Base-by-base conservation (phyloP, 2,888 invertebrate genomes). In the Leptinotarsa rubiginosa region DNA sequence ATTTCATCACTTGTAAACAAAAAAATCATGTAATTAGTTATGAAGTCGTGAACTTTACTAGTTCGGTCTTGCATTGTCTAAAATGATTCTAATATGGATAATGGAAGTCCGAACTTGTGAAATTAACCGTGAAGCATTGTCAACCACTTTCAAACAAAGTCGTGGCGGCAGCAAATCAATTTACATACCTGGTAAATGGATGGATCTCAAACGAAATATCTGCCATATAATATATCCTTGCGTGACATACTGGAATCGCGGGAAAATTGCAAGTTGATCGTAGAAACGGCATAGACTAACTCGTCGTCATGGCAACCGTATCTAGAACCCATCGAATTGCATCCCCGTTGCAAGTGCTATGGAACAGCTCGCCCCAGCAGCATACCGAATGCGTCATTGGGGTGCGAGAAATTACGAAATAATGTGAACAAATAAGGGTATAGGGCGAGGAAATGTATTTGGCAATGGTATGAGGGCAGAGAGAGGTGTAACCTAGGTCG, bases 291-390 rank as follows among this genome's bases (percentile, higher is more conserved):
- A n/a, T 31, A 52, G 31, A n/a, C 41, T n/a, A 54, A 56, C 68
- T 49, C 65, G 69, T 75, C 41, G 54, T 59, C 71, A 75, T 75
- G 75, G 47, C 69, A 47, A 75, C 74, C 52, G 69, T 72, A 75
- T 72, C 72, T 75, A 65, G 65, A 65, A 72, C 74, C 68, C 67
- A 69, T 70, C 66, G 66, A 70, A 74, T 70, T 70, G 66, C 56
- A 67, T 62, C 70, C 69, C 49, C 47, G 56, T 25, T 64, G 52
- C 41, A 73, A 69, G 65, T 64, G 16, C 18, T 49, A 16, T 65
- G 47, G 65, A 65, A n/a, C 47, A 15, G 65, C 47, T 69, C 47
- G 56, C 41, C 56, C 56, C n/a, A 20, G 67, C 54, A 56, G 56
- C 69, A 69, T 69, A 69, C 69, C 56, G 69, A 69, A 69, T 69